A percentile compares a stretch with the other conserved stretches of the same genome.
Evolutionary conservation across 2,797 vertebrate genomes (phyloP).

Genomic region (Hippocampus kuda): DNA sequence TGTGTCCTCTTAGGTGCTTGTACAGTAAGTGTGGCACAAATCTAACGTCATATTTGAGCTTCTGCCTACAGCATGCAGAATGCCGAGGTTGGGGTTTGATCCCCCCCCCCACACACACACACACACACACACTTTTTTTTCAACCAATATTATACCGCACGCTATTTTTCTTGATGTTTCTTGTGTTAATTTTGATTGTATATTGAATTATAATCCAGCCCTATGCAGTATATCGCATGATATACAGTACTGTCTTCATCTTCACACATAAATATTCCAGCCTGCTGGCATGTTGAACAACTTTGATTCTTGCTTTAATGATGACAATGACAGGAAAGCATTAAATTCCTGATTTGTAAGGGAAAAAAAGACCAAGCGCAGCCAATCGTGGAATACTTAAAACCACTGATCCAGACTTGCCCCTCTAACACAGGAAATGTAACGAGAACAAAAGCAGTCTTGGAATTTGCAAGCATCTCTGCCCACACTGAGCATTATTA

Average conservation of each 20-base stretch:
- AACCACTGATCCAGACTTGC: not conserved
- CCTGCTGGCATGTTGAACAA: not conserved
- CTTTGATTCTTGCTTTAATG: not conserved
- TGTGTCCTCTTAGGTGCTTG: too few relatives aligned
- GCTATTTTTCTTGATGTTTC: too few relatives aligned
- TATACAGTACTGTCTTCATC: not conserved
- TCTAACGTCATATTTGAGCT: too few relatives aligned
- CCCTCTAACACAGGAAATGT: not conserved
- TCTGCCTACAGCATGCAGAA: too few relatives aligned
- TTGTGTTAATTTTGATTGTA: too few relatives aligned
- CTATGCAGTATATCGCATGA: not conserved
- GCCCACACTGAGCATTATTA: not conserved
- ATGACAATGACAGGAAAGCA: not conserved
- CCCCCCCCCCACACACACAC: too few relatives aligned
- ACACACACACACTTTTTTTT: too few relatives aligned
- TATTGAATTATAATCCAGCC: too few relatives aligned
- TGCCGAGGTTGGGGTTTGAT: too few relatives aligned
- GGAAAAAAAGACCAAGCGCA: not conserved
- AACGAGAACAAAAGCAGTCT: not conserved
- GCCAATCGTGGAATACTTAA: not conserved
- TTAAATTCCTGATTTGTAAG: not conserved
- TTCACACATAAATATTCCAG: not conserved
- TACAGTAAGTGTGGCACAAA: too few relatives aligned
- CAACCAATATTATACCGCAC: too few relatives aligned
- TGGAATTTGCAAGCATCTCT: slow-evolving; percentile 2